Conservation (phyloP, 1,140 invertebrate species). For the Caenorhabditis briggsae region DNA sequence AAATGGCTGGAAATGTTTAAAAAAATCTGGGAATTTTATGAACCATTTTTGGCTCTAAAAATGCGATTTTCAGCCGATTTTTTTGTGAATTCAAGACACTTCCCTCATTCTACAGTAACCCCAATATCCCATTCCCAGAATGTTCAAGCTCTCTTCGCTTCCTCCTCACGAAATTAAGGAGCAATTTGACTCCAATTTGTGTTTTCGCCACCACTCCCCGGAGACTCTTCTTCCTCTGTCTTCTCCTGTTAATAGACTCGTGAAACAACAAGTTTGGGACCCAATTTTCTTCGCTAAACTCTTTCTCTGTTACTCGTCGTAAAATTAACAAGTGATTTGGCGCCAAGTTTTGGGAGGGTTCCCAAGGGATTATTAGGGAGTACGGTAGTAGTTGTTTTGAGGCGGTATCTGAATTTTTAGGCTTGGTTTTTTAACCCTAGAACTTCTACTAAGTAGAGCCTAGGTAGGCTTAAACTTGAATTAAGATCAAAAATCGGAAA, state of each 20-base stretch:
- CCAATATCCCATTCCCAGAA: no score
- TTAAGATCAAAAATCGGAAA: no score
- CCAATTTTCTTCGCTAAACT: neutral
- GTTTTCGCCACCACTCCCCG: neutral
- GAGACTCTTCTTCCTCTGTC: neutral
- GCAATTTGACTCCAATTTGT: constrained; percentile 51
- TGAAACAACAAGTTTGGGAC: constrained; percentile 9
- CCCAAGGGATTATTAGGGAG: neutral
- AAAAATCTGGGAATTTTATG: no score
- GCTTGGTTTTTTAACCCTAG: no score
- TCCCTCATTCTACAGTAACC: no score
- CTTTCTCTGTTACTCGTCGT: neutral
- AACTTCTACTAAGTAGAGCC: no score
- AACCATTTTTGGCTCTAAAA: no score
- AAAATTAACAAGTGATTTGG: constrained; percentile 55
- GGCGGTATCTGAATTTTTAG: no score
- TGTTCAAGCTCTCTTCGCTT: neutral
- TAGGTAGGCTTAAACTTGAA: no score
- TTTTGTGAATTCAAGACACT: no score
- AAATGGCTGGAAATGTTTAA: no score
- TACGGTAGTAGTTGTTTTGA: constrained; percentile 2
- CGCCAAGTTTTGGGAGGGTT: neutral
- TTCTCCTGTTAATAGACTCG: constrained; percentile 41
- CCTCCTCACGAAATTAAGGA: constrained; percentile 3
- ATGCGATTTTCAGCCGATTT: no score